These are phyloP conservation scores for Nycteola revayana DNA, from an alignment of 2,888 invertebrate species.

Conservation along the genomic window DNA sequence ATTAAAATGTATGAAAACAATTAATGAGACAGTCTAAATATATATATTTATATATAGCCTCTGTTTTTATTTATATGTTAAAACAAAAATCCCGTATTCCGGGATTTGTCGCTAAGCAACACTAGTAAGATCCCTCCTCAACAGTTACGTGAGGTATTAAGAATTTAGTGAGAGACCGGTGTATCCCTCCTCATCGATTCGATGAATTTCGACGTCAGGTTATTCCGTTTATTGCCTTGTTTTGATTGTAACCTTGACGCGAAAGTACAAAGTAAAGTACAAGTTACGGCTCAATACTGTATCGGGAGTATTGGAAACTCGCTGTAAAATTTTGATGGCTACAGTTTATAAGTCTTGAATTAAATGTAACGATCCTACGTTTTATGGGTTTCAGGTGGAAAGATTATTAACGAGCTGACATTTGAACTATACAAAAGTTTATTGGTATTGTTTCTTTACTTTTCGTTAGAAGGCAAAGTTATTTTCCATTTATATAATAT, in stretches of 20 bases:
- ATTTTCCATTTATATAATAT: too few relatives aligned
- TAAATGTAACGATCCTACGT: constrained; percentile 20
- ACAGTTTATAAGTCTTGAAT: constrained; percentile 23
- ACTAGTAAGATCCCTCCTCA: constrained; percentile 60
- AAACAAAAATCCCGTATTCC: constrained; percentile 11
- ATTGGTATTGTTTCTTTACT: too few relatives aligned
- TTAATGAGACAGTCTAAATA: neutral
- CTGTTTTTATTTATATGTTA: neutral
- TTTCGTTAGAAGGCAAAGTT: too few relatives aligned
- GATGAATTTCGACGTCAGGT: constrained; percentile 15
- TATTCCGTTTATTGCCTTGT: constrained; percentile 41
- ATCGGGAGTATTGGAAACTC: constrained; percentile 22
- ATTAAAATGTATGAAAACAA: neutral
- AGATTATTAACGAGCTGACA: too few relatives aligned
- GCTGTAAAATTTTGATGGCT: constrained; percentile 23
- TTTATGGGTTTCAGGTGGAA: constrained; percentile 1
- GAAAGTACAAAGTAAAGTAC: constrained; percentile 7
- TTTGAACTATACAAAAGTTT: too few relatives aligned
- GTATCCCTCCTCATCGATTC: constrained; percentile 45
- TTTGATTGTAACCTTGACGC: constrained; percentile 37
- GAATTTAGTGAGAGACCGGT: constrained; percentile 69
- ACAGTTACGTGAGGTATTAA: constrained; percentile 81
- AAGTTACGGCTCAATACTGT: constrained; percentile 27
- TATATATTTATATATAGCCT: constrained; percentile 2
- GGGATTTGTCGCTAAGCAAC: constrained; percentile 29